Evolutionary conservation across 2,113 vertebrate genomes (phyloP), one percentile per base, ranked within the genome.

Genomic region (Chiloscyllium plagiosum): DNA sequence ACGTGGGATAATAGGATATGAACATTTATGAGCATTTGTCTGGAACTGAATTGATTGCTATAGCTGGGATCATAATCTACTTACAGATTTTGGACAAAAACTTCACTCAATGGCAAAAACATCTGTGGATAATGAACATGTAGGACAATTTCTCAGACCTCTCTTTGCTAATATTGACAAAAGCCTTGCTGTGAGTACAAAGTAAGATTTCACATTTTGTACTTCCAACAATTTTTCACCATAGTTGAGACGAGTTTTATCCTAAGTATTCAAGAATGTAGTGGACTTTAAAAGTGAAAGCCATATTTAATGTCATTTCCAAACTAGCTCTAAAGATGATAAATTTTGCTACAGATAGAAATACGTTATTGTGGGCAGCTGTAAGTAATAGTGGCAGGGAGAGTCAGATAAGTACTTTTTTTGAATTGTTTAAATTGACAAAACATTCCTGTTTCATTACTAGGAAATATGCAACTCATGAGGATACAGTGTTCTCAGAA

Each of bases 401-500:
- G 86, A 13, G 10, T 50, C 47, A 3, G 12, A 26, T 42, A 42
- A 83, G 42, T 17, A 83, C 0, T 66, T 37, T 37, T 68, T 66
- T 37, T 4, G 5, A 12, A 19, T 90, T 37, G 33, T 42, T 65
- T 37, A n/a, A 93, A 66, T 8, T 22, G n/a, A 61, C 56, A n/a
- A 93, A 68, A 37, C 66, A 10, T 68, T 68, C 29, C 89, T 92
- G 56, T 37, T 22, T 20, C 61, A n/a, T 93, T 66, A 13, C 26
- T 65, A 13, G n/a, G 52, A 90, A 90, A 90, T 61, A 5, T 61
- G 19, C 17, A 3, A 42, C 33, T 93, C 61, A 68, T 7, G 29
- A 10, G 24, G n/a, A 10, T 93, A 22, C 6, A 1, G 95, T 96
- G 96, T 95, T 96, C 95, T 95, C 87, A 96, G 96, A 94, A 68